Evolutionary conservation across 2,888 invertebrate species (phyloP), one percentile per base, ranked within the genome.

Genomic region (Petrophora chlorosata): DNA sequence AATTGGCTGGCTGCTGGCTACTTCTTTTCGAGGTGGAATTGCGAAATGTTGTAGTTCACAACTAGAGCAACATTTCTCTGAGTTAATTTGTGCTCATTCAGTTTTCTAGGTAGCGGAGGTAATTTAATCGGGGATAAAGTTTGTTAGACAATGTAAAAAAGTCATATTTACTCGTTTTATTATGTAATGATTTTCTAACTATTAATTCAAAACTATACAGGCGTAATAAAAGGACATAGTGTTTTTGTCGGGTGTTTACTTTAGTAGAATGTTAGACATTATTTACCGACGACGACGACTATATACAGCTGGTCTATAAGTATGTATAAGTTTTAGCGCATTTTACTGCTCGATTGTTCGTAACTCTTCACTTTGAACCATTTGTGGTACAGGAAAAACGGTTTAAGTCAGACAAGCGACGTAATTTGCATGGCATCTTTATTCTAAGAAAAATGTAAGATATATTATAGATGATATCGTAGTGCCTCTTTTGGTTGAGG

Each of bases 1-100:
- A 44, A 53, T 50, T 41, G 38, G 26, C 39, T 41, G 32, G 23
- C 3, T 10, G 7, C n/a, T 19, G 19, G 19, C 19, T 49, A 45
- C 43, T 50, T 39, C 34, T 56, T 53, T 51, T 46, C n/a, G 12
- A 42, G 8, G 14, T 19, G 36, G 38, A 42, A 48, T 48, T 32
- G 19, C 26, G 33, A 38, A 32, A 41, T 32, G 8, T 32, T 36
- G 17, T 30, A 16, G 16, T 33, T 40, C 28, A 25, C 17, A 35
- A 13, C 14, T 14, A 10, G 13, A 8, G 22, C 35, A 23, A 12
- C 41, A 32, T 46, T 33, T 34, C 28, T 16, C 16, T 30, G 8
- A 28, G 12, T 13, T 13, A 10, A 28, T 28, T 28, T 5, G 7
- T 19, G 9, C n/a, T 23, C 7, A 14, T 35, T 35, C n/a, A 4